Base-by-base conservation (phyloP, 2,888 invertebrate genomes). In the Diarsia mendica region DNA sequence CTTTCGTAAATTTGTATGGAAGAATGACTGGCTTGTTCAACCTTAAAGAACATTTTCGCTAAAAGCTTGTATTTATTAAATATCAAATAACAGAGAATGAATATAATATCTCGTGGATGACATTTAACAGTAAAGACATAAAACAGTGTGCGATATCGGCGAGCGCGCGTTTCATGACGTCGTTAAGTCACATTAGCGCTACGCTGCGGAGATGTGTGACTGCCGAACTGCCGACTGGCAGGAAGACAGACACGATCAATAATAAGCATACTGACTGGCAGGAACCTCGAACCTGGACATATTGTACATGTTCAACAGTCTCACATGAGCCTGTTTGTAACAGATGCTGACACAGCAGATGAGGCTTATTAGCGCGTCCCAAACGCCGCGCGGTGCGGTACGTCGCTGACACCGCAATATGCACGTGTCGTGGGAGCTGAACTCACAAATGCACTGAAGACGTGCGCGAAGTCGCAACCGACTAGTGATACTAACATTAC, bases 141-240 rank as follows among this genome's bases (percentile, higher is more conserved):
- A 68, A 49, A n/a, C 23, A 78, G 13, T 20, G 39, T 49, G n/a
- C 68, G 49, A 75, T 58, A 78, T 55, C 68, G 55, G 8, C 15
- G 39, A 46, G 78, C 53, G 68, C 23, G 23, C 28, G 28, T 58
- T 68, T 69, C 58, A 69, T 49, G 69, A 51, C 70, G 58, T 75
- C 70, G 79, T 60, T 49, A 60, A 33, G 75, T 49, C 44, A 68
- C 58, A 75, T 79, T 33, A 79, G 70, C 75, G 79, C 55, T n/a
- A 44, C 39, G 48, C 53, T 15, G 60, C 60, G 49, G 67, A 66
- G 49, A 60, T 15, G 79, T 60, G 58, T 11, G 55, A 2, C 61
- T n/a, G 61, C 11, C 61, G 60, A 28, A 28, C 28, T 28, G 28
- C 28, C 28, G 28, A n/a, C 66, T n/a, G 28, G 0, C 18, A 39